phyloP scores from a whole-genome alignment of 1,140 invertebrate genomes.

The Trypoxylus dichotomus region DNA sequence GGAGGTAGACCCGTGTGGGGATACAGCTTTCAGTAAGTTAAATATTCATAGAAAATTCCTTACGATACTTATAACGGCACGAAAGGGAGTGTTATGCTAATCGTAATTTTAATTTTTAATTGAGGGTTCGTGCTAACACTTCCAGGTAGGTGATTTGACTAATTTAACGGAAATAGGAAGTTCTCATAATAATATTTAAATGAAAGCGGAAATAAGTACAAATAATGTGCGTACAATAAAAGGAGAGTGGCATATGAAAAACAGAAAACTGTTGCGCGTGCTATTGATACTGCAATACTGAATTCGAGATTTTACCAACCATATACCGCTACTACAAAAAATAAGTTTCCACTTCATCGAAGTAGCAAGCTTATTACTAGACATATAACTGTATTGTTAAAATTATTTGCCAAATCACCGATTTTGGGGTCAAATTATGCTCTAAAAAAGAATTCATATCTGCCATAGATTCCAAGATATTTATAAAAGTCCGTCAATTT shows the following conservation, averaged over 20 bases:
- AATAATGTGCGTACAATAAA: not conserved
- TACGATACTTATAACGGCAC: conserved; percentile 10
- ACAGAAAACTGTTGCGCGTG: too few species aligned
- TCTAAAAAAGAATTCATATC: too few species aligned
- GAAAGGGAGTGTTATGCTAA: conserved; percentile 30
- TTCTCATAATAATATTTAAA: not conserved
- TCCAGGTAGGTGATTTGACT: conserved; percentile 9
- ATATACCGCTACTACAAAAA: too few species aligned
- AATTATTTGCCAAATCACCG: too few species aligned
- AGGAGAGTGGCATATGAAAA: not conserved
- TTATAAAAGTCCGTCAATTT: too few species aligned
- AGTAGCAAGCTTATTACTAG: too few species aligned
- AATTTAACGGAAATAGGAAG: conserved; percentile 11
- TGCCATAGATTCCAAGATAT: too few species aligned
- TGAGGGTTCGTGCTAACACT: not conserved
- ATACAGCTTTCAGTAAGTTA: conserved; percentile 42
- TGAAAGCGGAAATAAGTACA: not conserved
- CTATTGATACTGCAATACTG: too few species aligned
- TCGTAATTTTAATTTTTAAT: conserved; percentile 29
- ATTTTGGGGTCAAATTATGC: too few species aligned
- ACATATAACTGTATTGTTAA: too few species aligned
- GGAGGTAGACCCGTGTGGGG: not conserved
- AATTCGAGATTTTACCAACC: too few species aligned
- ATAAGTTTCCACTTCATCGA: too few species aligned
- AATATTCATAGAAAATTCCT: conserved; percentile 38